A percentile compares a stretch with the other conserved stretches of the same genome.
phyloP scores from a whole-genome alignment of 2,797 vertebrate genomes.

The Nyctibius grandis region DNA sequence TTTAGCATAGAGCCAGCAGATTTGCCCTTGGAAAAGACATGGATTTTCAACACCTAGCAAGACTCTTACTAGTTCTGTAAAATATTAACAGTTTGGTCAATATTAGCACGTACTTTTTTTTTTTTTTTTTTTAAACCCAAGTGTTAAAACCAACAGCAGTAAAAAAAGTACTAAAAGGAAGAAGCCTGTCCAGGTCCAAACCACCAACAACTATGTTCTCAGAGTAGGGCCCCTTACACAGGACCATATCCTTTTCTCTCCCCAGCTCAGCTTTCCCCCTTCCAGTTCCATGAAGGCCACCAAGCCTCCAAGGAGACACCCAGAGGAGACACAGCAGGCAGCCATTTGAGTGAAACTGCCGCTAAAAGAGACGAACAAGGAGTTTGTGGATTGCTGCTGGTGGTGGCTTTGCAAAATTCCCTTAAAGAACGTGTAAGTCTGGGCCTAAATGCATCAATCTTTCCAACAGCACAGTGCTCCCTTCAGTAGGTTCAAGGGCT shows the following conservation, averaged over 20 bases:
- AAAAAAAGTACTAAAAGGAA: not conserved
- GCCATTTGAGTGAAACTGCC: not conserved
- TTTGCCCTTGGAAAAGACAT: constrained; percentile 30
- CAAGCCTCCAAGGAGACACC: not conserved
- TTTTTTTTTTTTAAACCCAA: not conserved
- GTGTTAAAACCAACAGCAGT: constrained; percentile 24
- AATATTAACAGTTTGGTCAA: constrained; percentile 80
- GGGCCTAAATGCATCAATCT: not conserved
- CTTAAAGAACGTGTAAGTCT: rapidly evolving
- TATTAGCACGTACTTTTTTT: constrained; percentile 45
- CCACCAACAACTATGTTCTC: not conserved
- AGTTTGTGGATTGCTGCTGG: not conserved
- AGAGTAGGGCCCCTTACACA: not conserved
- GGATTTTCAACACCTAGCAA: constrained; percentile 20
- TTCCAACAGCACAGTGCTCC: rapidly evolving
- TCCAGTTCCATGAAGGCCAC: not conserved
- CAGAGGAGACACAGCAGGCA: not conserved
- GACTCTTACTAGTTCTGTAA: constrained; percentile 63
- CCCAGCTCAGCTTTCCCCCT: not conserved
- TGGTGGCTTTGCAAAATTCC: not conserved
- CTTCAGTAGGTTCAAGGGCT: not conserved
- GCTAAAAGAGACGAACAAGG: not conserved
- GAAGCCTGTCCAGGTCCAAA: not conserved
- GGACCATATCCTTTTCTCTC: not conserved
- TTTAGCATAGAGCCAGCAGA: not conserved